Percentiles rank a stretch among this genome's conserved stretches.
These are phyloP conservation scores for Rissa tridactyla DNA, from an alignment of 2,113 vertebrate genomes.

Conservation along the genomic window DNA sequence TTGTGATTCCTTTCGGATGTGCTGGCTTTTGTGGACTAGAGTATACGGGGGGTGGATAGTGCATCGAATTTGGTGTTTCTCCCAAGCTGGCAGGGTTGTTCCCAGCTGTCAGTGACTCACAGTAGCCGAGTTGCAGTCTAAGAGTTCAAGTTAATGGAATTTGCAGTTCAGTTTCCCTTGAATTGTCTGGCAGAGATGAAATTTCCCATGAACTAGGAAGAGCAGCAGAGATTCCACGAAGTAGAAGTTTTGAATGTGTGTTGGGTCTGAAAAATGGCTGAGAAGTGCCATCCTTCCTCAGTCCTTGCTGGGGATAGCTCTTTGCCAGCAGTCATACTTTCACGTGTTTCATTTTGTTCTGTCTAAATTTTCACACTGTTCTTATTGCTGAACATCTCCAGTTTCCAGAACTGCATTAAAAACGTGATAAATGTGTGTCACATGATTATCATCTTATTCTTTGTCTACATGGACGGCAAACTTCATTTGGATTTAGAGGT, in stretches of 20 bases:
- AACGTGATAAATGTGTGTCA: background rate
- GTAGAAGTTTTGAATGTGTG: background rate
- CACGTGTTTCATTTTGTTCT: background rate
- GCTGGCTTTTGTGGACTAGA: background rate
- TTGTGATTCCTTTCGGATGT: slow-evolving; percentile 11
- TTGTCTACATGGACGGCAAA: background rate
- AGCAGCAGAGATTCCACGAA: background rate
- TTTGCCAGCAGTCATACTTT: background rate
- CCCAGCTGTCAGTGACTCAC: slow-evolving; percentile 58
- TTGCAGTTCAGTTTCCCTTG: slow-evolving; percentile 23
- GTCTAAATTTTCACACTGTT: background rate
- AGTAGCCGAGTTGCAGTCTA: slow-evolving; percentile 1
- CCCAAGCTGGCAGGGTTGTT: slow-evolving; percentile 14
- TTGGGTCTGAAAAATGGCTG: background rate
- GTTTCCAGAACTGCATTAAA: background rate
- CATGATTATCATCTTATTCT: background rate
- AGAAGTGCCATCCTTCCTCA: background rate
- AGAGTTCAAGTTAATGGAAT: slow-evolving; percentile 50
- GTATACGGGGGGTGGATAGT: background rate
- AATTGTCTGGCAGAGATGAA: slow-evolving; percentile 7
- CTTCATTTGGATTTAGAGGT: background rate
- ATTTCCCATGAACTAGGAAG: slow-evolving; percentile 14
- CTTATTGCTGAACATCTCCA: background rate
- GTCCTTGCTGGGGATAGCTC: background rate
- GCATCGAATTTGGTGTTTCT: background rate